phyloP scores from a whole-genome alignment of 2,888 invertebrate genomes.

The Lepidonotus clava region DNA sequence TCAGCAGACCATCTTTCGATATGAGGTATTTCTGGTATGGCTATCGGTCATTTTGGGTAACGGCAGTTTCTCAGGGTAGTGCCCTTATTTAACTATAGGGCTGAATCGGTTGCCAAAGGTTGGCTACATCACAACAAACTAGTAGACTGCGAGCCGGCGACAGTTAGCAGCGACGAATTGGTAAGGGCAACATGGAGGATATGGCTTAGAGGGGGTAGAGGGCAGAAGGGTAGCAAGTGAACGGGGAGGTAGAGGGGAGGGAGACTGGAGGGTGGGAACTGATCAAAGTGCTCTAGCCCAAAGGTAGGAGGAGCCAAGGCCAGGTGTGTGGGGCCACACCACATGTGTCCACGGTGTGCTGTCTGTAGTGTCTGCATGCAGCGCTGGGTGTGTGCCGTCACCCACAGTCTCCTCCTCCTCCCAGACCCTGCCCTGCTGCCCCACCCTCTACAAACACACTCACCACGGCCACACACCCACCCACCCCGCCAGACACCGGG shows the following conservation, averaged over 20 bases:
- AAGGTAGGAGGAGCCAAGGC: slow-evolving; percentile 13
- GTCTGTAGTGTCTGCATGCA: too few relatives aligned
- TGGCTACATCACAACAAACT: too few relatives aligned
- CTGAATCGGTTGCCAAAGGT: too few relatives aligned
- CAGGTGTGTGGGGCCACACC: not conserved
- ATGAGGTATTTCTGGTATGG: too few relatives aligned
- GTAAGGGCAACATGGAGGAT: not conserved
- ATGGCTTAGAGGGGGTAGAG: not conserved
- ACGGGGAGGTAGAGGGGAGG: not conserved
- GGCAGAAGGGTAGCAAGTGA: not conserved
- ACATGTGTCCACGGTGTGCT: slow-evolving; percentile 12
- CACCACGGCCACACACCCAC: not conserved
- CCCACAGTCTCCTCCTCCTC: not conserved
- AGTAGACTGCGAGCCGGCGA: too few relatives aligned
- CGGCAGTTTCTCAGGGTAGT: too few relatives aligned
- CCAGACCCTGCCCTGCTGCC: too few relatives aligned
- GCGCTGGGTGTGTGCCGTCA: too few relatives aligned
- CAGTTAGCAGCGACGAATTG: too few relatives aligned
- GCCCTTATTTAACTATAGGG: too few relatives aligned
- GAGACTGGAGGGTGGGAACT: slow-evolving; percentile 23
- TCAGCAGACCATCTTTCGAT: too few relatives aligned
- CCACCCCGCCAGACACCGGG: not conserved
- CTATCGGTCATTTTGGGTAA: too few relatives aligned
- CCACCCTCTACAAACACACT: not conserved
- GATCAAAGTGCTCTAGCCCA: slow-evolving; percentile 37